phyloP scores from a whole-genome alignment of 2,888 invertebrate genomes.

The Idaea straminata region DNA sequence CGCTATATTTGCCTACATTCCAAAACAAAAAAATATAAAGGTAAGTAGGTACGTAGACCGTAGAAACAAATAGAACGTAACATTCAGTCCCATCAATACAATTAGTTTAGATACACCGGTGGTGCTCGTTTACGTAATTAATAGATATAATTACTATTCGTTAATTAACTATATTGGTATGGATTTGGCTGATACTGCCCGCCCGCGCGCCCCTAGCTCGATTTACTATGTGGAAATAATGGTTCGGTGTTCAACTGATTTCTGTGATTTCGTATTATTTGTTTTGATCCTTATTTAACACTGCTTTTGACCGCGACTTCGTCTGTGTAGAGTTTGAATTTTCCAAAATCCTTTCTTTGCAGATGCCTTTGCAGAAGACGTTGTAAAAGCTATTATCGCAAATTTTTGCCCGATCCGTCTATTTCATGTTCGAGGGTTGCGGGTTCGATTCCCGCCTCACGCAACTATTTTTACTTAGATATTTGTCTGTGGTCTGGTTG shows the following conservation, averaged over 20 bases:
- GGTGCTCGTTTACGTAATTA: not conserved
- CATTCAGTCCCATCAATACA: slow-evolving; percentile 1
- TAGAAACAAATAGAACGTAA: not conserved
- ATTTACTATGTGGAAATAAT: not conserved
- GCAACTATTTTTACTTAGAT: too few relatives aligned
- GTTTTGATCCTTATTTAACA: not conserved
- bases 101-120: not conserved
- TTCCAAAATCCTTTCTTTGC: too few relatives aligned
- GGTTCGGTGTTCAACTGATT: not conserved
- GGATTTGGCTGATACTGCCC: not conserved
- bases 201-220: not conserved
- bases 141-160: not conserved
- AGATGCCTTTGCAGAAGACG: too few relatives aligned
- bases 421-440: too few relatives aligned
- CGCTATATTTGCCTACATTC: not conserved
- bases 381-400: too few relatives aligned
- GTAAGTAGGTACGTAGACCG: not conserved
- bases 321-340: too few relatives aligned
- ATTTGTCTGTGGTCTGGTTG: too few relatives aligned
- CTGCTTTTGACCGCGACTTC: too few relatives aligned
- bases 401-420: too few relatives aligned
- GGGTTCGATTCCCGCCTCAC: too few relatives aligned
- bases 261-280: not conserved
- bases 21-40: not conserved
- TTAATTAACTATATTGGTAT: slow-evolving; percentile 1